Evolutionary conservation across 2,888 invertebrate genomes (phyloP), one percentile per base, ranked within the genome.

Genomic region (Brenthis daphne): DNA sequence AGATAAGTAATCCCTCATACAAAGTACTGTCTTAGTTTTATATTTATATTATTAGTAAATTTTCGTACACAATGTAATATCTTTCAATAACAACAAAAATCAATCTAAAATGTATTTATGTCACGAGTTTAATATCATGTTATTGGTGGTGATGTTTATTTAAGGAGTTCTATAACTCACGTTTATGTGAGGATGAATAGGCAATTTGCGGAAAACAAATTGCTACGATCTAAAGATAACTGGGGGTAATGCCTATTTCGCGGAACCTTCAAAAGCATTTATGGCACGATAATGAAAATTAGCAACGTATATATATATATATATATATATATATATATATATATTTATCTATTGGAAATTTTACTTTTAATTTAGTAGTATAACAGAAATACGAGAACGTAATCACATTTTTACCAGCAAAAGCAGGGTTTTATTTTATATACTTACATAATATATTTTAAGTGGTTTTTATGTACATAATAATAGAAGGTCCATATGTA

Each of bases 121-220:
- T 77, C 77, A 75, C 70, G 74, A 75, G 73, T 76, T 77, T 77
- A 76, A 77, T 79, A 80, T 72, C 73, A 70, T 76, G 72, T 77
- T 75, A 77, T 72, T 74, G 74, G 72, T 73, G 69, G 65, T 73
- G 77, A 77, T 77, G 76, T 76, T 78, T 78, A 78, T 77, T 77
- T 76, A 65, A 72, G 70, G 68, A 73, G 68, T 73, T 60, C 61
- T 67, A 75, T 89, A 87, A 85, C 81, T 88, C 83, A 87, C 80
- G 78, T 82, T 85, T 85, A 84, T 85, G 80, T 79, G 79, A 77
- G 82, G 82, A 87, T 85, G 83, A 87, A 88, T 85, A 82, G 88
- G 85, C 88, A 87, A 88, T 89, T 88, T 87, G 78, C 79, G 80
- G 81, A 76, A 80, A 86, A 87, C 83, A 81, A 84, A 88, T 87